Base-by-base conservation (phyloP, 2,888 invertebrate species). In the Drosophila demipolita region DNA sequence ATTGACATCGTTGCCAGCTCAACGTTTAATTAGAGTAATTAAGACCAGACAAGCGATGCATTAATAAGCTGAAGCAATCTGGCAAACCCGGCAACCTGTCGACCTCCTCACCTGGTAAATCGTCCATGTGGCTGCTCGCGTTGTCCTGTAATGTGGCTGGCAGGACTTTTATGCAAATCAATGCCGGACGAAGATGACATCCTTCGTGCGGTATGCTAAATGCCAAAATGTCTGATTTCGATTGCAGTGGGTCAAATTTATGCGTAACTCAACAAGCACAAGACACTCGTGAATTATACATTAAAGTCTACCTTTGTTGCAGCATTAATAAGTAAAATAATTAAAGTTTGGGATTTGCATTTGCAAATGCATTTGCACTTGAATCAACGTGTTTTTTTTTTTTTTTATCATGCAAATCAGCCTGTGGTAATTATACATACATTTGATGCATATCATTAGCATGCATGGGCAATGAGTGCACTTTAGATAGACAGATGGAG, bases 21-120 rank as follows among this genome's bases (percentile, higher is more conserved):
- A 72, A 64, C 74, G 68, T 83, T 86, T 86, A 83, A 83, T 83
- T 83, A 83, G 80, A 32, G 80, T 80, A 83, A 86, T 83, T 86
- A 83, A 86, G 75, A 40, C 68, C 63, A 42, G 81, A 64, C 80
- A 68, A 78, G 50, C 70, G 75, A 54, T 73, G 83, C 81, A 83
- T 81, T 86, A 81, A 83, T 83, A 83, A 81, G 78, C 87, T 75
- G 71, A 67, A 78, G 59, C 61, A 50, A 40, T 17, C 60, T 52
- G 67, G 60, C 53, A 0, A 48, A 63, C 53, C 59, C 26, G 40
- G 67, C 62, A 75, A 58, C 45, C 53, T n/a, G 33, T 9, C 50
- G 54, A 50, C 61, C 57, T 55, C 33, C 26, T 53, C 57, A 63
- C 50, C 53, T 64, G 58, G 15, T 45, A 55, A 62, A 38, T 45